A percentile compares a stretch with the other conserved stretches of the same genome.
Evolutionary conservation across 1,140 invertebrate species (phyloP).

Genomic region (Eriosoma lanigerum): DNA sequence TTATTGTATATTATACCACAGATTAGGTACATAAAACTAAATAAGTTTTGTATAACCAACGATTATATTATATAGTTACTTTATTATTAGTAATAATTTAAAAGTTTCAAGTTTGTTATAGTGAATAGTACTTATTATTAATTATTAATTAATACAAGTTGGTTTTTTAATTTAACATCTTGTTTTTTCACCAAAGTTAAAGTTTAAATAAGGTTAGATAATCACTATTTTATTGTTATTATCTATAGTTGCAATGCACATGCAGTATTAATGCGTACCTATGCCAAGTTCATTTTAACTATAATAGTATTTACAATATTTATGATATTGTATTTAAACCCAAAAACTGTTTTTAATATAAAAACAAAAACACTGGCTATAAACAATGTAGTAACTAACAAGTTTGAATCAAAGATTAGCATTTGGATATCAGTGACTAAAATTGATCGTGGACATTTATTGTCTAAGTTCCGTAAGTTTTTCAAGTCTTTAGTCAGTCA

Average conservation of each 20-base stretch:
- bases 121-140: too few species aligned
- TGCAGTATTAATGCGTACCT: conserved; percentile 4
- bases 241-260: not conserved
- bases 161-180: too few species aligned
- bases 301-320: conserved; percentile 5
- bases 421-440: conserved; percentile 46
- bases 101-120: too few species aligned
- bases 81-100: too few species aligned
- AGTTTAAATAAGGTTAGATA: too few species aligned
- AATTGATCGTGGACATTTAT: conserved; percentile 1
- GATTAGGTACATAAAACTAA: too few species aligned
- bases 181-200: too few species aligned
- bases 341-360: not conserved
- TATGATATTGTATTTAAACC: not conserved
- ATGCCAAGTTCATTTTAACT: not conserved
- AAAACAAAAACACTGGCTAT: not conserved
- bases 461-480: conserved; percentile 32
- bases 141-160: too few species aligned
- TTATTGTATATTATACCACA: too few species aligned
- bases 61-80: too few species aligned
- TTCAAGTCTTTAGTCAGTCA: conserved; percentile 23
- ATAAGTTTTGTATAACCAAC: too few species aligned
- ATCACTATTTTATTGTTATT: too few species aligned
- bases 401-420: conserved; percentile 1
- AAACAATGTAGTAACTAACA: not conserved